These are phyloP conservation scores for Nannoperca australis DNA, from an alignment of 2,797 vertebrate species.

Conservation along the genomic window DNA sequence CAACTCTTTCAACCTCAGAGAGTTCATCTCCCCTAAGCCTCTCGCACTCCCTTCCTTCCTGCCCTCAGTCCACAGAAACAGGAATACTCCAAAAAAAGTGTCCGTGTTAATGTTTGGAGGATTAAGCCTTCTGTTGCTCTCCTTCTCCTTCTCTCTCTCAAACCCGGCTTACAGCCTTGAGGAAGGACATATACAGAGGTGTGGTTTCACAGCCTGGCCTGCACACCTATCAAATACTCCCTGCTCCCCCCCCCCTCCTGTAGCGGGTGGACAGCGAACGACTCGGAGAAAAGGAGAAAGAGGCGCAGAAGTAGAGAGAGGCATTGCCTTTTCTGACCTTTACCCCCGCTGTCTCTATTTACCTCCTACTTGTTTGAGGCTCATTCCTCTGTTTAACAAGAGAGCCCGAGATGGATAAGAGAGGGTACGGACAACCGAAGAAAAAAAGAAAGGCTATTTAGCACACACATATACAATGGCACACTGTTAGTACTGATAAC, in stretches of 20 bases:
- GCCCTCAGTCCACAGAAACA: conserved; percentile 22
- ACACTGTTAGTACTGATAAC: not conserved
- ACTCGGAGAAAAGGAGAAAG: conserved; percentile 28
- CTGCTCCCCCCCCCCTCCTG: conserved; percentile 50
- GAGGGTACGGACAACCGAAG: conserved; percentile 6
- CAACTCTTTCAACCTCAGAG: conserved; percentile 93
- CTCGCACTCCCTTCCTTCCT: conserved; percentile 40
- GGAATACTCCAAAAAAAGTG: conserved; percentile 1
- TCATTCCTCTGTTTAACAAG: conserved; percentile 35
- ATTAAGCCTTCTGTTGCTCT: conserved; percentile 26
- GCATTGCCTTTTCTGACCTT: conserved; percentile 31
- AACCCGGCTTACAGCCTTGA: conserved; percentile 62
- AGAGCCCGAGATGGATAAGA: conserved; percentile 22
- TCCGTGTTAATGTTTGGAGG: conserved; percentile 10
- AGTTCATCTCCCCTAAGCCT: conserved; percentile 85
- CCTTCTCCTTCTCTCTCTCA: conserved; percentile 27
- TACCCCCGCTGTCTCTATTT: conserved; percentile 12
- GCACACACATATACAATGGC: conserved; percentile 1
- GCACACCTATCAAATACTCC: conserved; percentile 72
- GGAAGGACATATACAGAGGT: conserved; percentile 63
- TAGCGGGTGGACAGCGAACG: conserved; percentile 68
- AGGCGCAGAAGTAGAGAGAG: not conserved
- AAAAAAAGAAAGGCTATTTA: not conserved
- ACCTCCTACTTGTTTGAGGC: conserved; percentile 50
- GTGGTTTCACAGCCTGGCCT: conserved; percentile 66